Conservation (phyloP, 2,113 vertebrate species). For the Rhineura floridana region DNA sequence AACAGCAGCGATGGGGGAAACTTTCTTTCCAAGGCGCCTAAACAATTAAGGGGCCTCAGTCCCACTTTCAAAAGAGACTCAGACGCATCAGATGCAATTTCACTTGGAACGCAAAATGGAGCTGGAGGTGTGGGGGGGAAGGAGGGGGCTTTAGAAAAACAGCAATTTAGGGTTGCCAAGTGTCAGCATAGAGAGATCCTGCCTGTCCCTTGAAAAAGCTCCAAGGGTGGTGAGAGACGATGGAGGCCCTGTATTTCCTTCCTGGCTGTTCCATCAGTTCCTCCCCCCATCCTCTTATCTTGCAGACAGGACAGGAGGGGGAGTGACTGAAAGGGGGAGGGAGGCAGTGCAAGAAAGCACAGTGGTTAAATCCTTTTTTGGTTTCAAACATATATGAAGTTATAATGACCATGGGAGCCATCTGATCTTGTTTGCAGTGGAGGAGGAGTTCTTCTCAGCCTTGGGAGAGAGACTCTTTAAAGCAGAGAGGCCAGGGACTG, state of each 20-base stretch:
- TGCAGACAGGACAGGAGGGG: background rate
- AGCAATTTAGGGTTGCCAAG: background rate
- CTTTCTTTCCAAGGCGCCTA: background rate
- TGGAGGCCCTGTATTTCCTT: background rate
- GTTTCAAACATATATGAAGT: background rate
- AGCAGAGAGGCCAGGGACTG: background rate
- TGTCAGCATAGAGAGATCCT: background rate
- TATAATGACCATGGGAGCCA: background rate
- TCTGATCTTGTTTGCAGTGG: background rate
- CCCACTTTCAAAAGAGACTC: background rate
- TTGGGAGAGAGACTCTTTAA: background rate
- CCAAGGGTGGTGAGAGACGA: background rate
- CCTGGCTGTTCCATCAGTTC: background rate
- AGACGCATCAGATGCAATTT: conserved; percentile 1
- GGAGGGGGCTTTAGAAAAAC: too few relatives aligned
- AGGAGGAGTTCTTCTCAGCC: background rate
- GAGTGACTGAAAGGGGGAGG: background rate
- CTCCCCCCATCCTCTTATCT: background rate
- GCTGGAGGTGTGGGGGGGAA: background rate
- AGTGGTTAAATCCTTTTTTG: background rate
- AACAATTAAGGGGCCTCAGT: conserved; percentile 13
- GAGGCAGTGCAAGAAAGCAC: background rate
- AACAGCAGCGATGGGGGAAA: background rate
- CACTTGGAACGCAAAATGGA: background rate
- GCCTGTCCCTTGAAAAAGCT: background rate